Percentiles rank a stretch among this genome's conserved stretches.
These are phyloP conservation scores for Formica aserva DNA, from an alignment of 2,888 invertebrate species.

Conservation along the genomic window DNA sequence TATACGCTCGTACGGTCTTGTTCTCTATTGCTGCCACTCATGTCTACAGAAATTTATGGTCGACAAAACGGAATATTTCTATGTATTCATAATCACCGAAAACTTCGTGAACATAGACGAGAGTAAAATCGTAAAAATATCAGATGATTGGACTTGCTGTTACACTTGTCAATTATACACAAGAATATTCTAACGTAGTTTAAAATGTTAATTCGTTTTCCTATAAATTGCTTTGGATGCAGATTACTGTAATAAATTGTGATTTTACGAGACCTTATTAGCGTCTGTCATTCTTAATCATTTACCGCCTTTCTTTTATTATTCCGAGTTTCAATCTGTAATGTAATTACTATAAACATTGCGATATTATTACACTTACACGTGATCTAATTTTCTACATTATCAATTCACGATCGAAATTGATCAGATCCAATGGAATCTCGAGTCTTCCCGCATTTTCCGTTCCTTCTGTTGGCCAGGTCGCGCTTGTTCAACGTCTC, in stretches of 20 bases:
- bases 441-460: constrained; percentile 1
- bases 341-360: neutral
- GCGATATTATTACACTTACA: neutral
- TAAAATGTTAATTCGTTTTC: neutral
- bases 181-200: neutral
- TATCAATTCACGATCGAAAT: neutral
- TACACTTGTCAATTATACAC: neutral
- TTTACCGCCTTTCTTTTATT: neutral
- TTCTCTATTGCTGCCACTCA: constrained; percentile 48
- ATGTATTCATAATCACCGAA: constrained; percentile 42
- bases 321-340: neutral
- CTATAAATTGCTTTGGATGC: neutral
- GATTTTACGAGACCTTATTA: neutral
- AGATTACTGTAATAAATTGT: neutral
- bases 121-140: constrained; percentile 24
- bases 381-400: neutral
- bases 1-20: constrained; percentile 49
- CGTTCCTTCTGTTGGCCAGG: constrained; percentile 16
- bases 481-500: constrained; percentile 30
- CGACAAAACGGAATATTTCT: constrained; percentile 13
- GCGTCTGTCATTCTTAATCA: neutral
- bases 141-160: constrained; percentile 8
- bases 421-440: neutral
- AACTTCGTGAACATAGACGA: constrained; percentile 56
- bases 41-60: constrained; percentile 59